phyloP scores from a whole-genome alignment of 2,888 invertebrate genomes.

The Callosobruchus maculatus region DNA sequence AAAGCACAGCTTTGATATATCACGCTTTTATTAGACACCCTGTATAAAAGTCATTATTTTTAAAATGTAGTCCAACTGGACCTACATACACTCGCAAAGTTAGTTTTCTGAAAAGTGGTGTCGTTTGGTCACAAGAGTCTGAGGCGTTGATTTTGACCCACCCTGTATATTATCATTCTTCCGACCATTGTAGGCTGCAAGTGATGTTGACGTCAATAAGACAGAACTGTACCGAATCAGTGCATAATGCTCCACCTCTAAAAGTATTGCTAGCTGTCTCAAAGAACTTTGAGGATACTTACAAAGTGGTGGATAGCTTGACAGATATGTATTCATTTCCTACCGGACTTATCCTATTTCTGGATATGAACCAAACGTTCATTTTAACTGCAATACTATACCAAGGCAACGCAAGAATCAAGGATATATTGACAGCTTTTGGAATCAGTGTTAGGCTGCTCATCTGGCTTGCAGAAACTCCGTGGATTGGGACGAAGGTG shows the following conservation, averaged over 20 bases:
- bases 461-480: neutral
- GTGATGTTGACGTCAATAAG: neutral
- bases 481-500: neutral
- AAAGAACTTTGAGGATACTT: neutral
- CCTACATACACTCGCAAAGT: too few species aligned
- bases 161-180: neutral
- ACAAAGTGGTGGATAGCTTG: neutral
- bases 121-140: too few species aligned
- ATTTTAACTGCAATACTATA: neutral
- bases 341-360: neutral
- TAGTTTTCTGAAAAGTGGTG: too few species aligned
- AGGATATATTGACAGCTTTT: neutral
- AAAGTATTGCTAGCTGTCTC: neutral
- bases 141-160: too few species aligned
- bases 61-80: too few species aligned
- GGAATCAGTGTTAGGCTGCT: neutral
- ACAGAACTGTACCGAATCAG: neutral
- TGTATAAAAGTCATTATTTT: too few species aligned
- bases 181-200: neutral
- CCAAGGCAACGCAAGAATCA: neutral
- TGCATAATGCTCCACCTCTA: neutral
- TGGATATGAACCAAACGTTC: neutral
- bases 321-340: neutral
- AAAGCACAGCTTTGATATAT: too few species aligned
- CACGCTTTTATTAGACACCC: too few species aligned